A percentile compares a stretch with the other conserved stretches of the same genome.
Evolutionary conservation across 2,113 vertebrate genomes (phyloP).

Genomic region (Catharus fuscescens): DNA sequence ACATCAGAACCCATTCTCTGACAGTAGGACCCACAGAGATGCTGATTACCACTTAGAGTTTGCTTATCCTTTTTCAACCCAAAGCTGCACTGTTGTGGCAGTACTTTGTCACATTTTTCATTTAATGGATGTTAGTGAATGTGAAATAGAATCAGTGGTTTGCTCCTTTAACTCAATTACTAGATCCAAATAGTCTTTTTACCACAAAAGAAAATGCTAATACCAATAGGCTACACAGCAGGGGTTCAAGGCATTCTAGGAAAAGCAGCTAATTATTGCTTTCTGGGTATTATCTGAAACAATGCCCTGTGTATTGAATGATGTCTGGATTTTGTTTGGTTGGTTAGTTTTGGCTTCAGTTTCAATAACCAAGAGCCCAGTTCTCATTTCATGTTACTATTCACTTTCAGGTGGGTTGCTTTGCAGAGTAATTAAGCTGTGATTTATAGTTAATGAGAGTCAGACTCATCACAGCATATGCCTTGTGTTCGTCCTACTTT

Average conservation of each 20-base stretch:
- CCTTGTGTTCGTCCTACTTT: background rate
- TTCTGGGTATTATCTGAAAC: conserved; percentile 7
- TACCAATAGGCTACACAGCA: background rate
- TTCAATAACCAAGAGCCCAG: background rate
- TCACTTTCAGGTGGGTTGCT: background rate
- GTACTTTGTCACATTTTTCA: background rate
- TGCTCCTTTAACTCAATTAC: background rate
- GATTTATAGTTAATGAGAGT: background rate
- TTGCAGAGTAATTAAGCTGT: background rate
- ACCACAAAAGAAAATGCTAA: background rate
- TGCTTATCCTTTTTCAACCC: background rate
- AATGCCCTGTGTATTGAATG: background rate
- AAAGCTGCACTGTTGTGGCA: background rate
- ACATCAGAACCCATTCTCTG: background rate
- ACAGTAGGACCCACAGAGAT: background rate
- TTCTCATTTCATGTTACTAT: background rate
- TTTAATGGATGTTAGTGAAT: background rate
- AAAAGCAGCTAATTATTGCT: background rate
- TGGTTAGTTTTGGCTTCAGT: background rate
- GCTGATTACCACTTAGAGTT: background rate
- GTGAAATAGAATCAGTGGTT: background rate
- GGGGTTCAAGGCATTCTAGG: background rate
- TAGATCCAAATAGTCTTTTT: background rate
- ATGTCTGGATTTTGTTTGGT: background rate
- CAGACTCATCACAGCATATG: background rate